A percentile compares a stretch with the other conserved stretches of the same genome.
phyloP scores from a whole-genome alignment of 2,113 vertebrate species.

The Gorsachius goisagi region DNA sequence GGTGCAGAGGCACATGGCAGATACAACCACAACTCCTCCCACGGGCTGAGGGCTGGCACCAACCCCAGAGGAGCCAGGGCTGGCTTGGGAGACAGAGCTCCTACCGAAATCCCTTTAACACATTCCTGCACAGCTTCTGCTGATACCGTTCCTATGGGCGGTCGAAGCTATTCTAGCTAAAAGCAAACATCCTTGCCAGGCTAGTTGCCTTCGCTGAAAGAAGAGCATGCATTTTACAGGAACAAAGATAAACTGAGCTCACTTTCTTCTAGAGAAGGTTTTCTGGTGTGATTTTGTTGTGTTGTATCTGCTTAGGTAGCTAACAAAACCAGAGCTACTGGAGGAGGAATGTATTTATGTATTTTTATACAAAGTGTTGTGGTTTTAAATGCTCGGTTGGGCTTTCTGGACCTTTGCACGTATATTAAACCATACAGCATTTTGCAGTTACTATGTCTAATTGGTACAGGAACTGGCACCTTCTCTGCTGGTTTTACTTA shows the following conservation, averaged over 20 bases:
- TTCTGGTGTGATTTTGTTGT: background rate
- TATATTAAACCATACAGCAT: background rate
- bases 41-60: background rate
- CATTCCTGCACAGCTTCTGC: conserved; percentile 28
- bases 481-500: background rate
- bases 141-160: background rate
- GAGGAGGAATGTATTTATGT: background rate
- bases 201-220: background rate
- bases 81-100: background rate
- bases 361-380: background rate
- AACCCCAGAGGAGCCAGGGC: background rate
- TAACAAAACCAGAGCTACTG: background rate
- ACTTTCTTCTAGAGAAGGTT: background rate
- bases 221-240: background rate
- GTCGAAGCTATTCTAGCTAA: background rate
- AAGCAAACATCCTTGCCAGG: background rate
- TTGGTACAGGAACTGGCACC: background rate
- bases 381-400: background rate
- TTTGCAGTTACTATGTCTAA: background rate
- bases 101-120: background rate
- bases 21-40: background rate
- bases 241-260: background rate
- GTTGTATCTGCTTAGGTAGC: background rate
- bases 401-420: background rate
- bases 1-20: conserved; percentile 14